A percentile compares a stretch with the other conserved stretches of the same genome.
Conservation (phyloP, 2,797 vertebrate species). For the Rhadinocentrus ornatus region DNA sequence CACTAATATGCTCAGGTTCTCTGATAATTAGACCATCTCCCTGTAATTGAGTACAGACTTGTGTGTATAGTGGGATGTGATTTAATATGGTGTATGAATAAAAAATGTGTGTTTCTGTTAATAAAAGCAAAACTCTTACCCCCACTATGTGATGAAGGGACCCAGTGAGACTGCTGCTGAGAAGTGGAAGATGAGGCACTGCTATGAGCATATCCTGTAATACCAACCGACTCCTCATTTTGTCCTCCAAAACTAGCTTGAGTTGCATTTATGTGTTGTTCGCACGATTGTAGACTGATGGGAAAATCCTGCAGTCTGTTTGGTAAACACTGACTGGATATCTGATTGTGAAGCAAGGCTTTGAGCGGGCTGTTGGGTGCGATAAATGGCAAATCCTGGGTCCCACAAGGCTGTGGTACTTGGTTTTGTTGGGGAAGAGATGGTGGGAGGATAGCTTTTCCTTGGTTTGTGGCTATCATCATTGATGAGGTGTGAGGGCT, state of each 20-base stretch:
- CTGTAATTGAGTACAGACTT: too few species aligned
- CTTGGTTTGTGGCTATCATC: conserved; percentile 23
- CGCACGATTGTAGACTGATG: conserved; percentile 19
- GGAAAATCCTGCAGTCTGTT: conserved; percentile 34
- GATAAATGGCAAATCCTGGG: conserved; percentile 17
- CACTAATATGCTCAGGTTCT: too few species aligned
- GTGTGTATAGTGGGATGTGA: too few species aligned
- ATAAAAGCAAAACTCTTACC: conserved; percentile 40
- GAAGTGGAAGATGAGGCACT: conserved; percentile 18
- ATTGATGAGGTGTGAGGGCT: conserved; percentile 22
- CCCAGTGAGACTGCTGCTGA: conserved; percentile 58
- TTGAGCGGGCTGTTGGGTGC: conserved; percentile 29
- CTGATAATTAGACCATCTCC: too few species aligned
- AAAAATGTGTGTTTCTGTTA: not conserved
- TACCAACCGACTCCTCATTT: conserved; percentile 7
- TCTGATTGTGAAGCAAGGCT: conserved; percentile 22
- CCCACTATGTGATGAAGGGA: conserved; percentile 24
- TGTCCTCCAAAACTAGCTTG: conserved; percentile 27
- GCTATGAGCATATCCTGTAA: conserved; percentile 23
- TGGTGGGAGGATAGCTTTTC: not conserved
- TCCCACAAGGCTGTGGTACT: conserved; percentile 10
- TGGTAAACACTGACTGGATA: conserved; percentile 31
- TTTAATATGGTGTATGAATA: too few species aligned
- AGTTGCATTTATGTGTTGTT: conserved; percentile 16
- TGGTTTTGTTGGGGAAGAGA: conserved; percentile 30